Conservation (phyloP, 2,888 invertebrate genomes). For the Sesia apiformis region DNA sequence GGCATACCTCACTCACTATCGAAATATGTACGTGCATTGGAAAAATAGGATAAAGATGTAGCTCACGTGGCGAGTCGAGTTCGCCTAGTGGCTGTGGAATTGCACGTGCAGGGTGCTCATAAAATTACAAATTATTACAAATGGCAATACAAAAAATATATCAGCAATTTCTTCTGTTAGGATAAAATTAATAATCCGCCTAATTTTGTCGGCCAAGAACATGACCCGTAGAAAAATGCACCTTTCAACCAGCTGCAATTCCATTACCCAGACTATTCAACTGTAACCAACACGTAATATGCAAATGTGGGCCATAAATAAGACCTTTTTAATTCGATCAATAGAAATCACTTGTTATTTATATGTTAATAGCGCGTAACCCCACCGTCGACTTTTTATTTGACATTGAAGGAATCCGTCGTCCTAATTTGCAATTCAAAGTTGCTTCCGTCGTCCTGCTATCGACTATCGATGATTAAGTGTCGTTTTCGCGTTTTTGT, state of each 20-base stretch:
- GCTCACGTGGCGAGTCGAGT: too few species aligned
- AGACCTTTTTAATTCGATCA: conserved; percentile 41
- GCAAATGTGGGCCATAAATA: conserved; percentile 31
- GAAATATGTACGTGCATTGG: too few species aligned
- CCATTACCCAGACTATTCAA: conserved; percentile 7
- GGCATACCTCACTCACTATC: too few species aligned
- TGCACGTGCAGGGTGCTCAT: too few species aligned
- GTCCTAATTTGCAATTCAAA: conserved; percentile 60
- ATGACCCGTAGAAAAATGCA: not conserved
- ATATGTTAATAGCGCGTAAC: conserved; percentile 57
- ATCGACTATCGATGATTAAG: conserved; percentile 57
- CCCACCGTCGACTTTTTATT: conserved; percentile 17
- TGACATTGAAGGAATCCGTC: conserved; percentile 55
- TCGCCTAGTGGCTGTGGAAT: too few species aligned
- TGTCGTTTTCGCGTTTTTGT: conserved; percentile 24
- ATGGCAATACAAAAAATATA: conserved; percentile 12
- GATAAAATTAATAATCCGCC: too few species aligned
- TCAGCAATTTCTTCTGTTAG: too few species aligned
- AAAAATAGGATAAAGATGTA: too few species aligned
- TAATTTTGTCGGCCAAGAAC: not conserved
- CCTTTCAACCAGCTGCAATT: conserved; percentile 4
- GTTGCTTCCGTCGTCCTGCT: conserved; percentile 38
- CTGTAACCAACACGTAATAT: conserved; percentile 18
- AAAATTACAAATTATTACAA: conserved; percentile 10
- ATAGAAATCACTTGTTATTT: conserved; percentile 66